Base-by-base conservation (phyloP, 1,140 invertebrate species). In the Daktulosphaira vitifoliae region DNA sequence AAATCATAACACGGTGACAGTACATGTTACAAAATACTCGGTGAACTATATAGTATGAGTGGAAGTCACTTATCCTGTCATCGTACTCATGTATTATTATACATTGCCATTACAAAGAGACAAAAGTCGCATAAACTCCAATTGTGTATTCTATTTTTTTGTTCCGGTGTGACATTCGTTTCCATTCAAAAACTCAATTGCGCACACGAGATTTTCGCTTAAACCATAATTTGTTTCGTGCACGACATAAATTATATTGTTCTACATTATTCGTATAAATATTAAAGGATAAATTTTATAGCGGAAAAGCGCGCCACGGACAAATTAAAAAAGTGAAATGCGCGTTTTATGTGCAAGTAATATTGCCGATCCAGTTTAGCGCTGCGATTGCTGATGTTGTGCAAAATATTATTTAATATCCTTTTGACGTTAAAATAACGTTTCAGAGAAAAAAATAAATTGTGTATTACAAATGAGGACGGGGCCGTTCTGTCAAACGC, bases 161-260 rank as follows among this genome's bases (percentile, higher is more conserved):
- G 2, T 2, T 33, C 33, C 22, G 22, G 22, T 37, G 26, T 33
- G 29, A 6, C 23, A 39, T 56, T 11, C 7, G 22, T 3, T 56
- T 42, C 7, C 3, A 23, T 39, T 23, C 20, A 15, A 48, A n/a
- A 48, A 48, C 20, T 48, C 20, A 23, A 54, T 54, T 2, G 37
- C 29, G 11, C 29, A 33, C 37, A 56, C 9, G 38, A 23, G 23
- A 56, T 56, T 56, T 44, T 44, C 22, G 23, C 42, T 56, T 56
- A 25, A 44, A 26, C 22, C 33, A 25, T 56, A 44, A 56, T 13
- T 56, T n/a, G 53, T 25, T 56, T 56, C 11, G 23, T 42, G 15
- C 53, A 56, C 20, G 33, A 44, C 29, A 15, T 48, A 11, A 4
- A 6, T 2, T 33, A 37, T 20, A 25, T 50, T 33, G 29, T 33